Percentiles rank a stretch among this genome's conserved stretches.
These are phyloP conservation scores for Lipophrys pholis DNA, from an alignment of 2,113 vertebrate species.

Conservation along the genomic window DNA sequence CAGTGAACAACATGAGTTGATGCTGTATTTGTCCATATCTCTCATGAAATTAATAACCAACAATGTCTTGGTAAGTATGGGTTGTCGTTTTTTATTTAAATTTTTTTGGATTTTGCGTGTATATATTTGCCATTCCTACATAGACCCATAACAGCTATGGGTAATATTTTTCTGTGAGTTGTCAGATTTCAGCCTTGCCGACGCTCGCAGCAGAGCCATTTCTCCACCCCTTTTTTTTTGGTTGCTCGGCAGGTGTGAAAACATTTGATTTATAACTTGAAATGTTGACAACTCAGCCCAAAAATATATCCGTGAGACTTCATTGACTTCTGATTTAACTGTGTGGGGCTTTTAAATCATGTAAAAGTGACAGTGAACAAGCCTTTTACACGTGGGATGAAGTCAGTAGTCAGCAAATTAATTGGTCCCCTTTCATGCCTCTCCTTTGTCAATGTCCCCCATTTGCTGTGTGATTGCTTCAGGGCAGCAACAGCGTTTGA, in stretches of 20 bases:
- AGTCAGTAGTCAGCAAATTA: constrained; percentile 81
- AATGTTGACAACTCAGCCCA: constrained; percentile 89
- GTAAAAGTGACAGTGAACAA: constrained; percentile 81
- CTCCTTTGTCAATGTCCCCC: constrained; percentile 79
- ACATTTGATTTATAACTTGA: constrained; percentile 61
- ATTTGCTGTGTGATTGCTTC: constrained; percentile 84
- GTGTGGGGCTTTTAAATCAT: constrained; percentile 86
- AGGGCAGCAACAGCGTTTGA: constrained; percentile 80
- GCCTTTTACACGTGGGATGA: constrained; percentile 85
- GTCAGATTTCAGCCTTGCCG: constrained; percentile 84
- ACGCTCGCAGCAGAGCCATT: constrained; percentile 38
- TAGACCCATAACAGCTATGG: constrained; percentile 85
- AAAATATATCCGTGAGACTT: constrained; percentile 88
- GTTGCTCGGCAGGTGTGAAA: constrained; percentile 50
- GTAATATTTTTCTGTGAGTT: constrained; percentile 90
- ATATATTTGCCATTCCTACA: constrained; percentile 84
- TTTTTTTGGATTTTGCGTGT: constrained; percentile 79
- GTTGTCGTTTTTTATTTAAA: constrained; percentile 72
- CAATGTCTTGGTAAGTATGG: constrained; percentile 88
- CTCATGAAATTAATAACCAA: constrained; percentile 87
- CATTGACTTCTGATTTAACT: constrained; percentile 87
- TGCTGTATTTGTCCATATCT: constrained; percentile 89
- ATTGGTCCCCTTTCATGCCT: constrained; percentile 82
- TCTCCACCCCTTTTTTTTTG: constrained; percentile 23
- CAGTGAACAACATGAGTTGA: constrained; percentile 85